Conservation (phyloP, 2,888 invertebrate species). For the Athalia cordata region DNA sequence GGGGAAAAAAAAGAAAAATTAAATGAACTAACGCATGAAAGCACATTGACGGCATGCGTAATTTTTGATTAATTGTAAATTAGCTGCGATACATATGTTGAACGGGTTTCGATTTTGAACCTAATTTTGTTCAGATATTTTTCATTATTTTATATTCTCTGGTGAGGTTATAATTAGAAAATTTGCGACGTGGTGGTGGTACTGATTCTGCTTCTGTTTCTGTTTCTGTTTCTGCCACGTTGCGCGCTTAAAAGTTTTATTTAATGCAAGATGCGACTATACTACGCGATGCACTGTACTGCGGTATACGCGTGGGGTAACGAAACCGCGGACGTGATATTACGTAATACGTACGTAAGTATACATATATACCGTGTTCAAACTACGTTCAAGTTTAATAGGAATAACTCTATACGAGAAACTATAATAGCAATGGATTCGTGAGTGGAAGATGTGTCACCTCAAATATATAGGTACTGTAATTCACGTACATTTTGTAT, state of each 20-base stretch:
- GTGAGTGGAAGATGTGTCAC: constrained; percentile 14
- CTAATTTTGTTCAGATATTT: too few species aligned
- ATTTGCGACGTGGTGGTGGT: not conserved
- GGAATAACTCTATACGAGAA: constrained; percentile 15
- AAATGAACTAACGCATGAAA: not conserved
- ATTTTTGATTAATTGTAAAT: too few species aligned
- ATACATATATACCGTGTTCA: constrained; percentile 1
- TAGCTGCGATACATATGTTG: too few species aligned
- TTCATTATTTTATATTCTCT: not conserved
- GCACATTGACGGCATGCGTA: too few species aligned
- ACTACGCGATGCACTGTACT: not conserved
- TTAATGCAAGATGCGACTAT: not conserved
- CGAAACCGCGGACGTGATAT: not conserved
- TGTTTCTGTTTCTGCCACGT: too few species aligned
- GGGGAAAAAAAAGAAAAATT: too few species aligned
- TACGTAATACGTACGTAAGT: constrained; percentile 9
- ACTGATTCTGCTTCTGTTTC: not conserved
- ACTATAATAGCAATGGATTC: constrained; percentile 35
- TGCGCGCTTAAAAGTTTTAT: constrained; percentile 8
- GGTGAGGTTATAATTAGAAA: not conserved
- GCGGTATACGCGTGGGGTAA: not conserved
- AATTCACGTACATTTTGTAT: too few species aligned
- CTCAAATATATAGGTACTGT: not conserved
- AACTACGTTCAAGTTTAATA: constrained; percentile 28
- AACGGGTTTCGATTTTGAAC: too few species aligned